A percentile compares a stretch with the other conserved stretches of the same genome.
These are phyloP conservation scores for Lagopus muta DNA, from an alignment of 2,113 vertebrate genomes.

Conservation along the genomic window DNA sequence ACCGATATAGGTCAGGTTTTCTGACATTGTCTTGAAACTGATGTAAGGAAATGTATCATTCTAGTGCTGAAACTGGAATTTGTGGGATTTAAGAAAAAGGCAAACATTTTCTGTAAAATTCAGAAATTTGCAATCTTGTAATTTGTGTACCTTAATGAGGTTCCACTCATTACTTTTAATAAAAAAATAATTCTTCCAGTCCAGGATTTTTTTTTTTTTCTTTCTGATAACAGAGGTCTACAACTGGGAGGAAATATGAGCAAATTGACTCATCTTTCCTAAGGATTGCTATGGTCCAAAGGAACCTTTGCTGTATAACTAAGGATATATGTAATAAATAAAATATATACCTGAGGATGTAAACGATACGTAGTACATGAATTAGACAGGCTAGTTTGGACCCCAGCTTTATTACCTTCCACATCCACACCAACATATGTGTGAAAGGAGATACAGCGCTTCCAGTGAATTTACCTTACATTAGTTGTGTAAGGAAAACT, in stretches of 20 bases:
- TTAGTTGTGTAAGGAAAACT: too few relatives aligned
- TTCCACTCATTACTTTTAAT: background rate
- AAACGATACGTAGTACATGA: background rate
- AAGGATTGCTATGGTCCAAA: background rate
- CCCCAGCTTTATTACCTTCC: rapidly evolving
- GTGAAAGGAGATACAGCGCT: background rate
- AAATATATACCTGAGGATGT: background rate
- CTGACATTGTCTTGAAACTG: background rate
- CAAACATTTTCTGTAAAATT: background rate
- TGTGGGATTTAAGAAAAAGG: background rate
- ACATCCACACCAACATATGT: rapidly evolving
- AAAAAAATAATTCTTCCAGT: background rate
- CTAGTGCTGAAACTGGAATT: background rate
- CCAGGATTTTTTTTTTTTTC: background rate
- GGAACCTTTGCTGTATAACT: background rate
- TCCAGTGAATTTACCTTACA: background rate
- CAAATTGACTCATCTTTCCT: background rate
- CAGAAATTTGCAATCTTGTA: background rate
- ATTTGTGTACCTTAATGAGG: background rate
- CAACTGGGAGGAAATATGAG: background rate
- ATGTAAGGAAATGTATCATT: background rate
- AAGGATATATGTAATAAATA: rapidly evolving
- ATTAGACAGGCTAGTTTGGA: background rate
- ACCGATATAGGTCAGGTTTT: background rate
- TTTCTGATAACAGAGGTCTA: background rate